A percentile compares a stretch with the other conserved stretches of the same genome.
phyloP scores from a whole-genome alignment of 2,113 vertebrate genomes.

The Rattus norvegicus region DNA sequence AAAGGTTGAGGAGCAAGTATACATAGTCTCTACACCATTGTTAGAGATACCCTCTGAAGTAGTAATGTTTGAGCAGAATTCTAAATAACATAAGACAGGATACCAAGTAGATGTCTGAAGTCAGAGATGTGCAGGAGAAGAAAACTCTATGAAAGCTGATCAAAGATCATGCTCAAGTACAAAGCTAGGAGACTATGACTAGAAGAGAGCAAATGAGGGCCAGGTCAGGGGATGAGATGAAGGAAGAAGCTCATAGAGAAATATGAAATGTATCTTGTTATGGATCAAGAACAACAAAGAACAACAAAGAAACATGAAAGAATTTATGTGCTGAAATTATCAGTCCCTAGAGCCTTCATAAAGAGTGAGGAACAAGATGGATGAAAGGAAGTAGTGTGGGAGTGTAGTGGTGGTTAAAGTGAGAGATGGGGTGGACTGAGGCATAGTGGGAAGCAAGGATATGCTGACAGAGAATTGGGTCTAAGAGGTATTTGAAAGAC shows the following conservation, averaged over 20 bases:
- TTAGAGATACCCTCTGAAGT: not conserved
- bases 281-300: not conserved
- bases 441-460: accelerated
- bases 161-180: not conserved
- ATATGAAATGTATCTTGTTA: accelerated
- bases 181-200: not conserved
- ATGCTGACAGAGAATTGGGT: accelerated
- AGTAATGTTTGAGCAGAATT: not conserved
- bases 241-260: not conserved
- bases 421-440: accelerated
- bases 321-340: not conserved
- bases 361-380: not conserved
- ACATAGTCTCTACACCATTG: not conserved
- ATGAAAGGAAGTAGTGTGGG: not conserved
- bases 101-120: not conserved
- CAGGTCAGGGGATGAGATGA: accelerated
- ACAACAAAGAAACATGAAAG: not conserved
- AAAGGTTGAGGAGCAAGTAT: not conserved
- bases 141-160: not conserved
- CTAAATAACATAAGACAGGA: not conserved
- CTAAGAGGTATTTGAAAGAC: not conserved
- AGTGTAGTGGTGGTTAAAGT: accelerated
- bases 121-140: not conserved
- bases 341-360: not conserved
- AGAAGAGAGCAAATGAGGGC: not conserved